Conservation (phyloP, 1,140 invertebrate genomes). For the Papilio xuthus region DNA sequence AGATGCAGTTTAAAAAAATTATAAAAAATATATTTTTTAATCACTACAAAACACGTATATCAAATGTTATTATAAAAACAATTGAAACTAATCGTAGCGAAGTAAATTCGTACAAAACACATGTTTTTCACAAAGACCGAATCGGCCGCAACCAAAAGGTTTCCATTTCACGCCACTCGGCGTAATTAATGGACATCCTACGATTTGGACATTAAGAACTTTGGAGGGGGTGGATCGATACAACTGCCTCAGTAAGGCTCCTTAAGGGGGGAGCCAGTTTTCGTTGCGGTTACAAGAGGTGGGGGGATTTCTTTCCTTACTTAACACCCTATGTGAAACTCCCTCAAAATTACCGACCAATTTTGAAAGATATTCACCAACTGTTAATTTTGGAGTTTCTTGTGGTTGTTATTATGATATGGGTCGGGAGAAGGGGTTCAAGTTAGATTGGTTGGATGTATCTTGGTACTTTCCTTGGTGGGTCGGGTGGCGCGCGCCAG, state of each 20-base stretch:
- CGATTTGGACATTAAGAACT: slow-evolving; percentile 75
- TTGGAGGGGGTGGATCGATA: slow-evolving; percentile 69
- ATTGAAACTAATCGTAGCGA: slow-evolving; percentile 40
- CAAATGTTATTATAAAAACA: background rate
- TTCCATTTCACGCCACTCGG: slow-evolving; percentile 64
- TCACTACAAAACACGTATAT: background rate
- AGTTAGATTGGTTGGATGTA: slow-evolving; percentile 59
- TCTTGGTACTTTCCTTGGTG: slow-evolving; percentile 72
- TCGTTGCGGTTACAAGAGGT: slow-evolving; percentile 55
- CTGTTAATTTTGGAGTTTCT: slow-evolving; percentile 51
- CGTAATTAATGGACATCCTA: slow-evolving; percentile 76
- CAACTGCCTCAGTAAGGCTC: slow-evolving; percentile 64
- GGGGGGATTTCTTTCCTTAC: slow-evolving; percentile 75
- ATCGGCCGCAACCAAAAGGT: slow-evolving; percentile 55
- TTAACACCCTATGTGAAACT: slow-evolving; percentile 49
- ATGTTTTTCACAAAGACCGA: slow-evolving; percentile 57
- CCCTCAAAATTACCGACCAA: slow-evolving; percentile 49
- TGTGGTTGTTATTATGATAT: slow-evolving; percentile 43
- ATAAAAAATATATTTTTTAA: background rate
- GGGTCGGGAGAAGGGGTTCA: slow-evolving; percentile 50
- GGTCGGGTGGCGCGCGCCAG: slow-evolving; percentile 59
- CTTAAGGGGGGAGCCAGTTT: slow-evolving; percentile 68
- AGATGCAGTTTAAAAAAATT: background rate
- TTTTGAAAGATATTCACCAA: slow-evolving; percentile 55
- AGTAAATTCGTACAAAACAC: slow-evolving; percentile 60